phyloP scores from a whole-genome alignment of 2,888 invertebrate species.

The Habroteleia sp. region DNA sequence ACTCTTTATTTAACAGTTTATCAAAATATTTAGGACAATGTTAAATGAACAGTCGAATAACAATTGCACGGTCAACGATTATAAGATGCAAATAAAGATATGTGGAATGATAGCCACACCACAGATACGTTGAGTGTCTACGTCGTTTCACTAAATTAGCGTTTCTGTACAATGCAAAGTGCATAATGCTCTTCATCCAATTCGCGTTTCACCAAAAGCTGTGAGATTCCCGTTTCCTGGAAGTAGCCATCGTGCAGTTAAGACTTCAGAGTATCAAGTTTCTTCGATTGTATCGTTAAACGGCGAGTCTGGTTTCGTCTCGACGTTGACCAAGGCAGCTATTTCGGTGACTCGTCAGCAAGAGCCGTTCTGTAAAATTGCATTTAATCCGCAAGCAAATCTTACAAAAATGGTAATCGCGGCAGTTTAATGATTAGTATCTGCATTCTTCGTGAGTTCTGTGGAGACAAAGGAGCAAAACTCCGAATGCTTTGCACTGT shows the following conservation, averaged over 20 bases:
- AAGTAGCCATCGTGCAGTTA: conserved; percentile 76
- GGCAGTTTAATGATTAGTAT: conserved; percentile 59
- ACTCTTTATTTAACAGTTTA: too few species aligned
- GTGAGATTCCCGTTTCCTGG: conserved; percentile 71
- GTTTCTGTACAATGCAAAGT: conserved; percentile 43
- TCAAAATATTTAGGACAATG: neutral
- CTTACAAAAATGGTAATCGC: conserved; percentile 69
- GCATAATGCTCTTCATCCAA: conserved; percentile 29
- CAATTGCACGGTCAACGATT: conserved; percentile 12
- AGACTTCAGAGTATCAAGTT: conserved; percentile 76
- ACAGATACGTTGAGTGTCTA: conserved; percentile 27
- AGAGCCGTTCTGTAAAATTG: conserved; percentile 63
- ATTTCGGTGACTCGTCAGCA: conserved; percentile 65
- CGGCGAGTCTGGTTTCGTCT: conserved; percentile 70
- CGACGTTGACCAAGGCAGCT: conserved; percentile 63
- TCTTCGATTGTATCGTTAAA: conserved; percentile 77
- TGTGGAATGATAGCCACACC: too few species aligned
- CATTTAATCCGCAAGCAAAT: conserved; percentile 71
- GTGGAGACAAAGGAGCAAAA: conserved; percentile 31
- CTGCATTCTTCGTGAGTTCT: conserved; percentile 36
- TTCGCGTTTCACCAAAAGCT: conserved; percentile 60
- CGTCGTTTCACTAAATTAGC: conserved; percentile 36
- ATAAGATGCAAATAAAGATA: conserved; percentile 50
- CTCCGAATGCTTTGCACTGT: conserved; percentile 42
- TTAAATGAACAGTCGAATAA: neutral